phyloP scores from a whole-genome alignment of 2,113 vertebrate genomes.

The Bostrychus sinensis region DNA sequence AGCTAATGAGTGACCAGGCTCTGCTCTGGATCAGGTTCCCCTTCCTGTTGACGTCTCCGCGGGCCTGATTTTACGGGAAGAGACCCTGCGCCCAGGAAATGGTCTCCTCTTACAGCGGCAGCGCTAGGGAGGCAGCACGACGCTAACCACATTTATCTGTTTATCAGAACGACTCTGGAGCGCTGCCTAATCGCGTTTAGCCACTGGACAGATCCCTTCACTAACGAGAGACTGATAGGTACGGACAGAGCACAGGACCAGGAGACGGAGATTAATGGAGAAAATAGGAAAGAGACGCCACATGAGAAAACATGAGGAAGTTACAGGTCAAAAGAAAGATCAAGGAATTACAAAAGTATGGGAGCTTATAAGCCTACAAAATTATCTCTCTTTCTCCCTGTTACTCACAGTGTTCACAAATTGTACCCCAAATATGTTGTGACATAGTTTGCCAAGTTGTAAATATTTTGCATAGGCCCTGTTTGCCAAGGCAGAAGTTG shows the following conservation, averaged over 20 bases:
- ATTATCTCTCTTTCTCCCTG: not conserved
- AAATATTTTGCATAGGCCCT: constrained; percentile 1
- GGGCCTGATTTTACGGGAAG: constrained; percentile 81
- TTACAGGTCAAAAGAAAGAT: constrained; percentile 31
- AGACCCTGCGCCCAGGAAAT: constrained; percentile 83
- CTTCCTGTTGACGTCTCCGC: constrained; percentile 83
- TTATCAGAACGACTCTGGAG: constrained; percentile 83
- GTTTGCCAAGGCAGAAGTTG: constrained; percentile 13
- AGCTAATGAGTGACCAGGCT: constrained; percentile 77
- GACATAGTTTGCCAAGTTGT: constrained; percentile 1
- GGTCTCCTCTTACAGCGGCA: constrained; percentile 80
- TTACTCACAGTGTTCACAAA: not conserved
- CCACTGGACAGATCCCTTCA: constrained; percentile 75
- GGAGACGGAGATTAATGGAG: constrained; percentile 63
- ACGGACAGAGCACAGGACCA: constrained; percentile 65
- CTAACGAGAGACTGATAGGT: constrained; percentile 79
- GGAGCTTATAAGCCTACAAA: not conserved
- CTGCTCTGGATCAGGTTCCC: constrained; percentile 83
- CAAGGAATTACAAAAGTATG: constrained; percentile 15
- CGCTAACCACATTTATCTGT: constrained; percentile 85
- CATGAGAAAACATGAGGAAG: constrained; percentile 35
- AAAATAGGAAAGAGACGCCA: constrained; percentile 21
- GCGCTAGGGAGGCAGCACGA: constrained; percentile 63
- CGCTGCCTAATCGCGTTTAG: constrained; percentile 80
- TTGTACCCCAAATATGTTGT: not conserved